phyloP scores from a whole-genome alignment of 2,113 vertebrate species.

The Delphinapterus leucas region DNA sequence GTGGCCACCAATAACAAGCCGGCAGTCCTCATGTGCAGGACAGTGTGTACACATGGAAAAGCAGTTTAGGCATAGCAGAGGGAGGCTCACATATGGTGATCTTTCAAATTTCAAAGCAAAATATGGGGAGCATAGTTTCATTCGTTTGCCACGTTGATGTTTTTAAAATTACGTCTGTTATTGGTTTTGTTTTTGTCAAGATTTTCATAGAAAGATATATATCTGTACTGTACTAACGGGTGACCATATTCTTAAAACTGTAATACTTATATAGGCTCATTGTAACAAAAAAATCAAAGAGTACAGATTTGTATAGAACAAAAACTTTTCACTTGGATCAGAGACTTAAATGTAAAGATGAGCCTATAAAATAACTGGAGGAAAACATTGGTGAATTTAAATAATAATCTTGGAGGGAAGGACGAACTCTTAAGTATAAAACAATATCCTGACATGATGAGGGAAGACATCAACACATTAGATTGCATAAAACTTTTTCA shows the following conservation, averaged over 20 bases:
- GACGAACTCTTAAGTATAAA: background rate
- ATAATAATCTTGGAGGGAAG: background rate
- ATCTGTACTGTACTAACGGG: background rate
- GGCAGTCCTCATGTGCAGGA: background rate
- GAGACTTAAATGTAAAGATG: slow-evolving; percentile 20
- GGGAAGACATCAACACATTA: background rate
- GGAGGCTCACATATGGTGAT: slow-evolving; percentile 41
- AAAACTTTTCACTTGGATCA: slow-evolving; percentile 22
- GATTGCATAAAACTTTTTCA: background rate
- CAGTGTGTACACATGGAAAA: background rate
- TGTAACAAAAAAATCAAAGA: slow-evolving; percentile 15
- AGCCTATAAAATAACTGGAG: background rate
- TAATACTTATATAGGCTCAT: background rate
- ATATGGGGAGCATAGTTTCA: background rate
- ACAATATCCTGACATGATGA: background rate
- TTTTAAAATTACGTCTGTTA: slow-evolving; percentile 58
- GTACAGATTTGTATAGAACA: background rate
- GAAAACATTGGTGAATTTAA: slow-evolving; percentile 10
- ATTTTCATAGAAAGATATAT: slow-evolving; percentile 53
- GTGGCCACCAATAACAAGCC: background rate
- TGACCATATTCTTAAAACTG: background rate
- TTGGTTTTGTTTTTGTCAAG: slow-evolving; percentile 45
- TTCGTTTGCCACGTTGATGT: slow-evolving; percentile 16
- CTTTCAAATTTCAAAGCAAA: slow-evolving; percentile 54
- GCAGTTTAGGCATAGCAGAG: background rate